These are phyloP conservation scores for Clarias platycephalus DNA, from an alignment of 2,797 vertebrate genomes.

Conservation along the genomic window DNA sequence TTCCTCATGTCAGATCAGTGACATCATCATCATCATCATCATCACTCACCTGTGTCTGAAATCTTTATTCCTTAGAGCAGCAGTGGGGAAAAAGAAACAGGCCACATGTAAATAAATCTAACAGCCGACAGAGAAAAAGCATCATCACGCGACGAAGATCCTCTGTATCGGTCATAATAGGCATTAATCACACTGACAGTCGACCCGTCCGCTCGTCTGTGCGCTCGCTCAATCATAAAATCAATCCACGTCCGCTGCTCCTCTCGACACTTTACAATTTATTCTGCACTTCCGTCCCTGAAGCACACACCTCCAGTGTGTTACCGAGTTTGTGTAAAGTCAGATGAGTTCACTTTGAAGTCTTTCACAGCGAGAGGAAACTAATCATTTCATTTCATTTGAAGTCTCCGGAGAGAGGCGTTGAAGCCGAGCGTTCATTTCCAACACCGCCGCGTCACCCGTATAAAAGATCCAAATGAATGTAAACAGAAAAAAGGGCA, in stretches of 20 bases:
- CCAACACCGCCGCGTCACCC: neutral
- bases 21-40: neutral
- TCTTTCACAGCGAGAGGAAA: slow-evolving; percentile 20
- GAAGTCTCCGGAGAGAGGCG: neutral
- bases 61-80: slow-evolving; percentile 95
- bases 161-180: neutral
- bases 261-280: neutral
- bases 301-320: neutral
- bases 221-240: slow-evolving; percentile 18
- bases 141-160: neutral
- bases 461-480: neutral
- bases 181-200: slow-evolving; percentile 21
- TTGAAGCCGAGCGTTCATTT: neutral
- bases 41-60: slow-evolving; percentile 98
- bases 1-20: neutral
- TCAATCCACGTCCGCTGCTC: neutral
- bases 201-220: neutral
- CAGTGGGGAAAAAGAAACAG: neutral
- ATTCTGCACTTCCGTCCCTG: neutral
- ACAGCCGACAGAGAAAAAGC: neutral
- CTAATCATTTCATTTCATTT: slow-evolving; percentile 26
- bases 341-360: slow-evolving; percentile 26
- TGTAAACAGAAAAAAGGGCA: neutral
- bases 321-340: neutral
- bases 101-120: slow-evolving; percentile 1